phyloP scores from a whole-genome alignment of 2,888 invertebrate genomes.

The Tigriopus californicus region DNA sequence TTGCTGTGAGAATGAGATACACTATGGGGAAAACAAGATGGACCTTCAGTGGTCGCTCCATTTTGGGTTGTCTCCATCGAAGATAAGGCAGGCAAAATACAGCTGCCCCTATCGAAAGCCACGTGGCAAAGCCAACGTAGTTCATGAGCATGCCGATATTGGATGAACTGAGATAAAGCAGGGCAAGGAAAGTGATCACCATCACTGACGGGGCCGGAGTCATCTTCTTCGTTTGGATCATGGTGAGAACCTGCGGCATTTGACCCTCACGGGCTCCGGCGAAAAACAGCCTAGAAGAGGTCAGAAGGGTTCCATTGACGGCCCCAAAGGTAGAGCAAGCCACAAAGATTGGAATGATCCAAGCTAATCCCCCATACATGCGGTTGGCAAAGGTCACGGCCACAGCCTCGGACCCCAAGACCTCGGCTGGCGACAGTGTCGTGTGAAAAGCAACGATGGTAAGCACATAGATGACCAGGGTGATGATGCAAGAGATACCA shows the following conservation, averaged over 20 bases:
- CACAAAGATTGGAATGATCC: constrained; percentile 88
- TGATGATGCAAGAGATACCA: constrained; percentile 78
- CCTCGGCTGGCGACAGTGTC: constrained; percentile 76
- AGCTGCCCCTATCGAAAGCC: constrained; percentile 91
- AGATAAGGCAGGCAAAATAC: constrained; percentile 83
- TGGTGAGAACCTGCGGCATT: constrained; percentile 89
- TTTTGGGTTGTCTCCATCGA: constrained; percentile 68
- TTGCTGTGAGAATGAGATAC: constrained; percentile 61
- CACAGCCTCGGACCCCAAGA: constrained; percentile 79
- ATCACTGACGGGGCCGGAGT: constrained; percentile 91
- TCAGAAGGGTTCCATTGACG: constrained; percentile 52
- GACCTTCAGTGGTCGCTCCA: constrained; percentile 65
- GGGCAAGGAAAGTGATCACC: constrained; percentile 74
- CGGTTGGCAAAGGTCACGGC: constrained; percentile 92
- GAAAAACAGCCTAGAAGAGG: constrained; percentile 52
- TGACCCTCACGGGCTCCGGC: constrained; percentile 90
- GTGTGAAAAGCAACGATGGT: constrained; percentile 95
- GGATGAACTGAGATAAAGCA: constrained; percentile 76
- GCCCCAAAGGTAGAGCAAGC: constrained; percentile 90
- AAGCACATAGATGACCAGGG: constrained; percentile 82
- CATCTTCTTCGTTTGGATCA: constrained; percentile 67
- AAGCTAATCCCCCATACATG: constrained; percentile 70
- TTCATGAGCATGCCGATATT: constrained; percentile 89
- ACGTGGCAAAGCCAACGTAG: constrained; percentile 90
- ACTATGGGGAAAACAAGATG: constrained; percentile 53